phyloP scores from a whole-genome alignment of 53 echinoderm and acorn worm genomes.

The Patiria pectinifera region DNA sequence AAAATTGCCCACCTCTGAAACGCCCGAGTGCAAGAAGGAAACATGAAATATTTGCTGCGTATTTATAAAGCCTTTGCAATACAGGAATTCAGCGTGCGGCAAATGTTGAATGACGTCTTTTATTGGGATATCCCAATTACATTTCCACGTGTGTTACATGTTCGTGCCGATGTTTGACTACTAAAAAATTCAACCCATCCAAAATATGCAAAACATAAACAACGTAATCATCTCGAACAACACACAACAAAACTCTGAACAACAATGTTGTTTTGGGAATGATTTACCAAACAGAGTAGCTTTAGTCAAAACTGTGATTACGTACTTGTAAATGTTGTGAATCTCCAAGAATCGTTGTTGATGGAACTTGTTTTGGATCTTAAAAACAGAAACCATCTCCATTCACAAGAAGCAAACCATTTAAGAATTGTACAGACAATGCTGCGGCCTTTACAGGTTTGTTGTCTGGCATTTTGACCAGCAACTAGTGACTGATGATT shows the following conservation, averaged over 20 bases:
- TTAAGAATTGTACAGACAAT: not conserved
- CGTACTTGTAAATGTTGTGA: no score
- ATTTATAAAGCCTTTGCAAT: not conserved
- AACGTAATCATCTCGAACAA: not conserved
- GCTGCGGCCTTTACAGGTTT: not conserved
- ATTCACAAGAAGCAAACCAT: not conserved
- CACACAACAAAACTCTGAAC: not conserved
- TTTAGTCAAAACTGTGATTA: not conserved
- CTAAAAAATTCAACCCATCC: no score
- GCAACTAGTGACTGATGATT: not conserved
- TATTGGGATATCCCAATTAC: constrained; percentile 34
- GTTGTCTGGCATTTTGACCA: not conserved
- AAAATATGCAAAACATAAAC: not conserved
- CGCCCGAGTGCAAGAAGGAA: not conserved
- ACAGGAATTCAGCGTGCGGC: constrained; percentile 2
- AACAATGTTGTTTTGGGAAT: not conserved
- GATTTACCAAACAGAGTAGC: not conserved
- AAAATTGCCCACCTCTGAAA: not conserved
- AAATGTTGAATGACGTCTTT: not conserved
- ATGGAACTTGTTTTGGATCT: no score
- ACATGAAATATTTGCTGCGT: not conserved
- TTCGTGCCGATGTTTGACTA: not conserved
- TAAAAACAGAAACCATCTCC: not conserved
- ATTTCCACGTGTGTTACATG: not conserved
- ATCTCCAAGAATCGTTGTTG: no score